These are phyloP conservation scores for Melanaphis sacchari DNA, from an alignment of 1,140 invertebrate genomes.

Conservation along the genomic window DNA sequence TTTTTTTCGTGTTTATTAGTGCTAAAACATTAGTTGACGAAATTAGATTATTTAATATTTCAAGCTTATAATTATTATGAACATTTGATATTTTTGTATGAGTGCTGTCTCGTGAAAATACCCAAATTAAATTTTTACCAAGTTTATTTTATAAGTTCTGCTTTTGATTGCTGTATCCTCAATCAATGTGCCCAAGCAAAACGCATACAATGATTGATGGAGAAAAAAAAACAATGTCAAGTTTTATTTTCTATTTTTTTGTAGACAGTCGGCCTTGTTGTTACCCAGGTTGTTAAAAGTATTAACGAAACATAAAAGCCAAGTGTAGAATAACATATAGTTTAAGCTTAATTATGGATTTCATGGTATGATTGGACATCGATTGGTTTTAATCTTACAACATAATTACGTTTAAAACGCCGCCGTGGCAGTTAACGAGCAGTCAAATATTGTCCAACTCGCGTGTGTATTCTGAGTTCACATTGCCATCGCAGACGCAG, in stretches of 20 bases:
- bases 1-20: background rate
- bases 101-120: background rate
- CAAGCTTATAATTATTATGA: background rate
- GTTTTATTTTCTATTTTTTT: background rate
- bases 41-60: background rate
- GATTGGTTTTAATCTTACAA: background rate
- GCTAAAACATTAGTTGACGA: background rate
- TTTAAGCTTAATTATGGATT: background rate
- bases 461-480: background rate
- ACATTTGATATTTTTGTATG: background rate
- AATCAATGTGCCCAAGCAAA: constrained; percentile 38
- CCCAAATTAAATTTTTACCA: background rate
- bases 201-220: constrained; percentile 23
- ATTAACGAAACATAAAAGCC: background rate
- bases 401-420: background rate
- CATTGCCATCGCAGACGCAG: background rate
- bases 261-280: background rate
- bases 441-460: background rate
- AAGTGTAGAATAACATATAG: background rate
- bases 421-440: too few relatives aligned
- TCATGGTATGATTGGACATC: background rate
- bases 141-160: background rate
- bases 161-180: background rate
- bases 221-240: background rate
- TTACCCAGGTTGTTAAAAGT: background rate